Conservation (phyloP, 2,797 vertebrate species). For the Argentina silus region DNA sequence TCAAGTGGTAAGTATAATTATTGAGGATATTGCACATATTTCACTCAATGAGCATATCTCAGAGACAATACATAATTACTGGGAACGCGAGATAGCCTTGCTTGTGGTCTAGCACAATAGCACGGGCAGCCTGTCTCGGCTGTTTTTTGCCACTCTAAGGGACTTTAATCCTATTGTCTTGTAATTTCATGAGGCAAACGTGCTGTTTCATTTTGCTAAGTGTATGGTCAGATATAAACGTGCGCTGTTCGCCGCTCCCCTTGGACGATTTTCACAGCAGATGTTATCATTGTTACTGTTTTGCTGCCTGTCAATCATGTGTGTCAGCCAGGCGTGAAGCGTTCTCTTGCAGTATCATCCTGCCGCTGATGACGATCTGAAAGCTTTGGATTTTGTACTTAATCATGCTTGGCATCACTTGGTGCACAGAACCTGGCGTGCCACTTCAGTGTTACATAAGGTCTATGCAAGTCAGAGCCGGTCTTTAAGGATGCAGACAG, state of each 20-base stretch:
- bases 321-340: background rate
- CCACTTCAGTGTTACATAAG: background rate
- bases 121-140: background rate
- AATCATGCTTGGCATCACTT: background rate
- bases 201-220: no score
- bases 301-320: background rate
- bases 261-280: background rate
- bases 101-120: background rate
- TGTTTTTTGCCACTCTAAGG: no score
- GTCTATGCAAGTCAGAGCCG: background rate
- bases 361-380: background rate
- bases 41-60: background rate
- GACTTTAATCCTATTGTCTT: no score
- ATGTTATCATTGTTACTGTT: background rate
- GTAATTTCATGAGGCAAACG: no score
- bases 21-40: background rate
- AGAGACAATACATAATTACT: background rate
- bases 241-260: background rate
- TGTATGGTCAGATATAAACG: background rate
- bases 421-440: background rate
- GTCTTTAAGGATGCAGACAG: background rate
- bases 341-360: no score
- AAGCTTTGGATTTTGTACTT: background rate
- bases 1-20: no score
- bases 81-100: constrained; percentile 1